These are phyloP conservation scores for Engystomops pustulosus DNA, from an alignment of 2,113 vertebrate genomes.

Conservation along the genomic window DNA sequence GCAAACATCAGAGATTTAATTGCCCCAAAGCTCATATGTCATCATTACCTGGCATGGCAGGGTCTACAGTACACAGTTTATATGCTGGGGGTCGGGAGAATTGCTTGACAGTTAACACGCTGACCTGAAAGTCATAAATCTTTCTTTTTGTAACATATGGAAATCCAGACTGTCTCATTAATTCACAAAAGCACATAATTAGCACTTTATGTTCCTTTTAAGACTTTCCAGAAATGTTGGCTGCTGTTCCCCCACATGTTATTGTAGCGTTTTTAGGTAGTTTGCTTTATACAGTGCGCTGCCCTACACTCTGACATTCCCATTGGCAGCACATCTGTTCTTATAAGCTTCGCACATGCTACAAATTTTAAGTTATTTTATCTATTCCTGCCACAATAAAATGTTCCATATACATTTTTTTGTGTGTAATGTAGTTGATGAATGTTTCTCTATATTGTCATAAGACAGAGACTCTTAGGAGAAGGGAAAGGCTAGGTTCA, in stretches of 20 bases:
- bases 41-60: not conserved
- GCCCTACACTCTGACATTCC: too few species aligned
- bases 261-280: slow-evolving; percentile 6
- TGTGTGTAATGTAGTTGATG: too few species aligned
- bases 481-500: too few species aligned
- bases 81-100: not conserved
- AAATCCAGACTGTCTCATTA: slow-evolving; percentile 37
- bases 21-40: slow-evolving; percentile 23
- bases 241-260: not conserved
- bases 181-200: slow-evolving; percentile 20
- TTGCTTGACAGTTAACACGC: not conserved
- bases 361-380: not conserved
- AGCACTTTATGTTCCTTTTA: slow-evolving; percentile 23
- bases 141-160: slow-evolving; percentile 24
- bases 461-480: too few species aligned
- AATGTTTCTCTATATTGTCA: too few species aligned
- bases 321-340: too few species aligned
- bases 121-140: slow-evolving; percentile 28
- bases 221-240: slow-evolving; percentile 34
- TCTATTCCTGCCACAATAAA: too few species aligned
- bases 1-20: slow-evolving; percentile 15
- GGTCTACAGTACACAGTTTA: not conserved
- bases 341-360: too few species aligned
- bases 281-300: not conserved
- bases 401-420: too few species aligned